Evolutionary conservation across 2,113 vertebrate genomes (phyloP).

Genomic region (Anseranas semipalmata): DNA sequence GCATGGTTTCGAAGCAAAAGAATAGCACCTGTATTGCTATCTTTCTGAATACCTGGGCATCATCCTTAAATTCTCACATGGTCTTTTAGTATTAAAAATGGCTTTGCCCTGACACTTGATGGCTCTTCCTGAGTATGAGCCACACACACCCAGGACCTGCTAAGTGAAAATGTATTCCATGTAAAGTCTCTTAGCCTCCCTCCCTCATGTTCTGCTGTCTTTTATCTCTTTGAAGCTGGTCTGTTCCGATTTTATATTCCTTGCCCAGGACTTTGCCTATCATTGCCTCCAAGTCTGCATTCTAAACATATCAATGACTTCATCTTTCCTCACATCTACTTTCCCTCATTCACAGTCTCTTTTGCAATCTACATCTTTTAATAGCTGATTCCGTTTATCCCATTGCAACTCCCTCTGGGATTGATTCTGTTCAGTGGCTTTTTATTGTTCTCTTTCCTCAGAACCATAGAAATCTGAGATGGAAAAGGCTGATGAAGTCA

Average conservation of each 20-base stretch:
- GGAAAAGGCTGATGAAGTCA: slow-evolving; percentile 62
- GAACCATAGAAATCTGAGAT: slow-evolving; percentile 56
- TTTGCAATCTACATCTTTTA: background rate
- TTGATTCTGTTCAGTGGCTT: background rate
- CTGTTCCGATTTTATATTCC: background rate
- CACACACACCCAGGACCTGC: background rate
- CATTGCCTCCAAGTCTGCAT: background rate
- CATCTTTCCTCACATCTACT: background rate
- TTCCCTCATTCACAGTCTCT: slow-evolving; percentile 16
- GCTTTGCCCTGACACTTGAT: background rate
- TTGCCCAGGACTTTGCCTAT: background rate
- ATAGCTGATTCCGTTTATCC: background rate
- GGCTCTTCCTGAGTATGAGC: background rate
- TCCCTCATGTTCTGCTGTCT: background rate
- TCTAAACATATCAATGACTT: slow-evolving; percentile 6
- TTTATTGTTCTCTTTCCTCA: slow-evolving; percentile 53
- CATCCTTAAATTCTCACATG: background rate
- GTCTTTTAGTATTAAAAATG: background rate
- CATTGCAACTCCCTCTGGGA: background rate
- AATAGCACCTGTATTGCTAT: rapidly evolving
- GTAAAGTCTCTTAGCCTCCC: background rate
- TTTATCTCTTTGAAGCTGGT: background rate
- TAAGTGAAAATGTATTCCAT: background rate
- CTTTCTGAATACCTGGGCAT: background rate
- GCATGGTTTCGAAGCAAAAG: background rate